A percentile compares a stretch with the other conserved stretches of the same genome.
Conservation (phyloP, 2,113 vertebrate species). For the Perca flavescens region DNA sequence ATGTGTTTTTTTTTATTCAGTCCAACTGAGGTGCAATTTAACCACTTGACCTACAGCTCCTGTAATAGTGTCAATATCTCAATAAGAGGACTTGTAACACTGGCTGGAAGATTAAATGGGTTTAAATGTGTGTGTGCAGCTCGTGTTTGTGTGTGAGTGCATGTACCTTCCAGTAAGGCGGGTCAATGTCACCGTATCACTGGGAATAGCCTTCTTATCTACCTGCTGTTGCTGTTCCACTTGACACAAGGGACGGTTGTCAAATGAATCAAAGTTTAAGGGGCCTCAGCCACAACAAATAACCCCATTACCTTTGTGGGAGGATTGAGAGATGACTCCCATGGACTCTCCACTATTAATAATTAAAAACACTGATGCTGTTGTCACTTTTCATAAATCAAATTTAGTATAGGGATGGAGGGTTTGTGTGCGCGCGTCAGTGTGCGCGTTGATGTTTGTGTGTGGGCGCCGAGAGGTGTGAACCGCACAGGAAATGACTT, state of each 20-base stretch:
- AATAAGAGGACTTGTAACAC: conserved; percentile 29
- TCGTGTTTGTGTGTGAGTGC: conserved; percentile 8
- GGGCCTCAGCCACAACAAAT: conserved; percentile 78
- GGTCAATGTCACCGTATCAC: conserved; percentile 80
- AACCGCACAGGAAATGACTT: conserved; percentile 33
- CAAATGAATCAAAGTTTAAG: conserved; percentile 84
- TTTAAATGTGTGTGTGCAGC: conserved; percentile 17
- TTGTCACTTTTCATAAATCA: conserved; percentile 84
- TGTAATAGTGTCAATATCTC: conserved; percentile 52
- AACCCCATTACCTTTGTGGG: conserved; percentile 78
- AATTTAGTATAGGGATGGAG: conserved; percentile 45
- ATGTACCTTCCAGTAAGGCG: conserved; percentile 32
- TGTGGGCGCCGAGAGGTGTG: not conserved
- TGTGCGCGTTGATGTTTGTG: conserved; percentile 6
- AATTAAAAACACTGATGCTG: conserved; percentile 85
- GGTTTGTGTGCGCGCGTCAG: conserved; percentile 4
- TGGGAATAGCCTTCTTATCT: conserved; percentile 80
- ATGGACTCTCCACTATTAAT: conserved; percentile 75
- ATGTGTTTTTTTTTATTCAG: conserved; percentile 42
- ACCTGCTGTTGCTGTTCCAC: conserved; percentile 63
- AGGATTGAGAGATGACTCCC: conserved; percentile 80
- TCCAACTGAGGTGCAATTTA: conserved; percentile 34
- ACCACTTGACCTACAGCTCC: conserved; percentile 47
- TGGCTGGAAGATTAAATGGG: conserved; percentile 44
- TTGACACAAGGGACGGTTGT: conserved; percentile 78